Evolutionary conservation across 2,888 invertebrate genomes (phyloP), one percentile per base, ranked within the genome.

Genomic region (Polymixis flavicincta): DNA sequence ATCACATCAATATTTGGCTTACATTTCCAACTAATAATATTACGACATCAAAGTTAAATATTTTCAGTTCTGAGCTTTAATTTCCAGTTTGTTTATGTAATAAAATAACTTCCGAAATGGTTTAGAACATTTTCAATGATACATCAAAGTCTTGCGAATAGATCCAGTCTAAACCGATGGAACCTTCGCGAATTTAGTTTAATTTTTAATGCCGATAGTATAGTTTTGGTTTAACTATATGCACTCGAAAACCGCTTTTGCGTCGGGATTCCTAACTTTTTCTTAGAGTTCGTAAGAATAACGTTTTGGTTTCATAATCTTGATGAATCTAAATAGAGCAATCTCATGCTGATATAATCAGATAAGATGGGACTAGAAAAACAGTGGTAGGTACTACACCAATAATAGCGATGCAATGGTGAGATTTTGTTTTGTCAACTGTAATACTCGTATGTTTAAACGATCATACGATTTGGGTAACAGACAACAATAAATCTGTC

Each of bases 31-130:
- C 59, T 63, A 72, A 81, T 74, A 79, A 81, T 66, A 83, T 83
- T 71, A 67, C 50, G 71, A 82, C 76, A 82, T 82, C 77, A 88
- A 86, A 86, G 78, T 75, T 69, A 74, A 82, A 76, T 78, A 78
- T 85, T 77, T 75, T 78, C 63, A 48, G 42, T 60, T 45, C 13
- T 59, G 28, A 52, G 55, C 45, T 81, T 78, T 59, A 69, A 74
- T 77, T 84, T 68, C 50, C 77, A 68, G 68, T 80, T 74, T 88
- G 83, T 86, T 88, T 88, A 79, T 65, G 74, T 66, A 80, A 83
- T 85, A 81, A 84, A 87, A 80, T 76, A 72, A 74, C 80, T 81
- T 87, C 77, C 69, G 77, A 81, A 77, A 76, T 55, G 17, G 66
- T 76, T 85, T 78, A 67, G 65, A 78, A 70, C 42, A 55, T 69